phyloP scores from a whole-genome alignment of 2,113 vertebrate species.

The Perca fluviatilis region DNA sequence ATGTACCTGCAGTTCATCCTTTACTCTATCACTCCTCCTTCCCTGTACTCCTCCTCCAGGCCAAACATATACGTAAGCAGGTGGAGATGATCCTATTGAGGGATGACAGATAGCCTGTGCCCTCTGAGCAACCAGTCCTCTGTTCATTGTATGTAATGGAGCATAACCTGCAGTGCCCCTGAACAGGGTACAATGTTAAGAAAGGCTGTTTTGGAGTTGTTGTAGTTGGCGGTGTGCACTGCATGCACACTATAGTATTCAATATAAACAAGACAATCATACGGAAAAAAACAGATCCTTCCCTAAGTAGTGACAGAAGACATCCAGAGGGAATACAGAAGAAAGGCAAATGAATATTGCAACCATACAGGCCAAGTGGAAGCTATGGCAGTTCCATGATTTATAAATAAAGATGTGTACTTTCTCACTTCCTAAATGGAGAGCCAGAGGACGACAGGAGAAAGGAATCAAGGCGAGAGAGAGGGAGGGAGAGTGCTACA shows the following conservation, averaged over 20 bases:
- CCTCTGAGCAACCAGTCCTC: constrained; percentile 38
- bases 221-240: background rate
- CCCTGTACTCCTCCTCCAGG: constrained; percentile 38
- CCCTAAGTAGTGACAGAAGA: constrained; percentile 1
- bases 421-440: constrained; percentile 68
- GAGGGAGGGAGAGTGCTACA: constrained; percentile 15
- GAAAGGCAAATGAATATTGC: constrained; percentile 57
- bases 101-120: constrained; percentile 43
- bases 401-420: constrained; percentile 79
- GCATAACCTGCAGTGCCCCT: constrained; percentile 51
- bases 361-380: constrained; percentile 73
- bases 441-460: constrained; percentile 22
- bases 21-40: constrained; percentile 10
- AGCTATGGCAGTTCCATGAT: constrained; percentile 74
- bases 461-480: constrained; percentile 28
- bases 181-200: constrained; percentile 16
- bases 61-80: constrained; percentile 32
- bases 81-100: constrained; percentile 71
- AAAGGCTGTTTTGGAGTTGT: background rate
- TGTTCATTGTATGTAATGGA: constrained; percentile 71
- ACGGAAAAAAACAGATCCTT: background rate
- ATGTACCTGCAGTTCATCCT: background rate
- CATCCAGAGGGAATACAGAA: constrained; percentile 18
- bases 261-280: constrained; percentile 27
- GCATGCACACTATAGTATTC: background rate